Conservation (phyloP, 2,113 vertebrate species). For the Hipposideros armiger region DNA sequence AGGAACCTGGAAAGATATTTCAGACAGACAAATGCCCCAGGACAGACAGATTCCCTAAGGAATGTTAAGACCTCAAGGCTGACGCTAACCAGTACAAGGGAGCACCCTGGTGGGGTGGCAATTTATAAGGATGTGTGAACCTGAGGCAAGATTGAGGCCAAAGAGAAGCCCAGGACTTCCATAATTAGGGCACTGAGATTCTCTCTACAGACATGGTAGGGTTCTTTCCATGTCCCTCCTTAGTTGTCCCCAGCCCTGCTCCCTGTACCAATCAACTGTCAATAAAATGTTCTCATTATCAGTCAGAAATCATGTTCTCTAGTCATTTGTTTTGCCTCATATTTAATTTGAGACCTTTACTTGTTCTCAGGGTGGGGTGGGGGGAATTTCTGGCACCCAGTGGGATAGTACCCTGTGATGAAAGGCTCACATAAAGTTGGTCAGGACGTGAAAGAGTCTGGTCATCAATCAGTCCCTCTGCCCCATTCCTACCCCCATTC, state of each 20-base stretch:
- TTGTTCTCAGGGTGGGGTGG: background rate
- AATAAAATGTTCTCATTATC: background rate
- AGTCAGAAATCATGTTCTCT: background rate
- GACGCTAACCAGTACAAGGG: background rate
- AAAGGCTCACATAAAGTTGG: background rate
- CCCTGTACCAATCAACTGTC: background rate
- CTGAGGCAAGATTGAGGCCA: background rate
- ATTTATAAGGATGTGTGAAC: background rate
- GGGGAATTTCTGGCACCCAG: background rate
- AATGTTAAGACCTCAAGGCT: background rate
- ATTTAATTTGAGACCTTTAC: background rate
- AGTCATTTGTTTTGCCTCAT: background rate
- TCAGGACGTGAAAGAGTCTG: background rate
- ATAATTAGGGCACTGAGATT: background rate
- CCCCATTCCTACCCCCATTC: background rate
- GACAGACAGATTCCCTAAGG: background rate
- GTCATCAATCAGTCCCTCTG: background rate
- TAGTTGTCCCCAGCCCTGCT: background rate
- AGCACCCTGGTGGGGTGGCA: background rate
- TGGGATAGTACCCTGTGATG: background rate
- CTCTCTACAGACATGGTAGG: background rate
- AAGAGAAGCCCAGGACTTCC: accelerated
- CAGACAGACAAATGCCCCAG: background rate
- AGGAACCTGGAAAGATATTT: background rate
- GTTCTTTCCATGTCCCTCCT: too few species aligned